A percentile compares a stretch with the other conserved stretches of the same genome.
Conservation (phyloP, 2,113 vertebrate species). For the Neolamprologus sp. region DNA sequence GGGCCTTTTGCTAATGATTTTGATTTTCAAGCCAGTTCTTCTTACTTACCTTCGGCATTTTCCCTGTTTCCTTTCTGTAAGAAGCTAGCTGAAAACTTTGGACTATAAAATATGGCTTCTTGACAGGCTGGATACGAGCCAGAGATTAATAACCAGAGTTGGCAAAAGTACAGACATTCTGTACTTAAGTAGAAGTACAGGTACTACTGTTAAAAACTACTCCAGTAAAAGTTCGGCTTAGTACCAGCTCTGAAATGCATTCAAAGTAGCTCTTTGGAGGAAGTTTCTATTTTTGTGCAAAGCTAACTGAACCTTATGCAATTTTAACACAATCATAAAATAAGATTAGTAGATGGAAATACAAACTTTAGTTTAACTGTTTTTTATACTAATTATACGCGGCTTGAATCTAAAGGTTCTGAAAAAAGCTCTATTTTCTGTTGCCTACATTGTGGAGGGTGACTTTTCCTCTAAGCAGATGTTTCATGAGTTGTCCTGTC, state of each 20-base stretch:
- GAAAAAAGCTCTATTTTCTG: background rate
- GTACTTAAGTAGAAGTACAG: background rate
- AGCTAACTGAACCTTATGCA: background rate
- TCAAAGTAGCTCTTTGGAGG: background rate
- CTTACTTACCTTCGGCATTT: background rate
- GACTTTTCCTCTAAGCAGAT: background rate
- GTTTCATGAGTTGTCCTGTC: background rate
- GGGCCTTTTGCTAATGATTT: background rate
- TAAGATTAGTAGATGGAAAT: background rate
- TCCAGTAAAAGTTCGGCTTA: background rate
- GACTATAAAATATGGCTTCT: background rate
- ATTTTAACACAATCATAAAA: background rate
- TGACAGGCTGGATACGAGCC: background rate
- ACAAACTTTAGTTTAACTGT: background rate
- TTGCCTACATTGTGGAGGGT: background rate
- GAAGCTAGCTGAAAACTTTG: background rate
- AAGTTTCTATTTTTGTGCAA: background rate
- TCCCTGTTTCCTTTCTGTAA: background rate
- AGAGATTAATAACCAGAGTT: background rate
- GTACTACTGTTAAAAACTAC: background rate
- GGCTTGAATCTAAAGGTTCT: background rate
- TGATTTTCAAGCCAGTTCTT: background rate
- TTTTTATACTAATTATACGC: fast-evolving
- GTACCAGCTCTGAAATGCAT: background rate
- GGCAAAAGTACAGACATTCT: background rate